phyloP scores from a whole-genome alignment of 2,888 invertebrate species.

The Rhaphigaster nebulosa region DNA sequence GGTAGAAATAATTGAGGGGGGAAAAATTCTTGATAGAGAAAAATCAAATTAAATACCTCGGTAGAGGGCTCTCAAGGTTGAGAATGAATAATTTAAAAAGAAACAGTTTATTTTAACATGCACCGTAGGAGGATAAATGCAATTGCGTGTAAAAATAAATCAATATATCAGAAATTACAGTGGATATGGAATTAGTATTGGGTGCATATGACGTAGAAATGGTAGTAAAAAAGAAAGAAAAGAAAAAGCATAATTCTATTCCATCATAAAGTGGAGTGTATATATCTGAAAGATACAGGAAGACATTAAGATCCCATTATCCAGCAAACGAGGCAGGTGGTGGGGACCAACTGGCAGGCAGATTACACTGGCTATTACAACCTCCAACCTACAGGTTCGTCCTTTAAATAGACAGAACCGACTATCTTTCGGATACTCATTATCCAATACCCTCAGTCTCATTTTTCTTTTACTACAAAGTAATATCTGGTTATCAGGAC shows the following conservation, averaged over 20 bases:
- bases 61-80: too few species aligned
- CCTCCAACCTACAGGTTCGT: not conserved
- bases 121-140: not conserved
- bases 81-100: too few species aligned
- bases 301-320: constrained; percentile 12
- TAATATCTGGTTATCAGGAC: too few species aligned
- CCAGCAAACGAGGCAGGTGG: not conserved
- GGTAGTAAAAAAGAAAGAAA: not conserved
- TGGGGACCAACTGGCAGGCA: not conserved
- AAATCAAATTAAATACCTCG: too few species aligned
- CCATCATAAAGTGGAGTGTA: not conserved
- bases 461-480: too few species aligned
- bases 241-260: not conserved
- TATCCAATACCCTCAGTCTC: too few species aligned
- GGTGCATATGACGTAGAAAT: not conserved
- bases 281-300: not conserved
- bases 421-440: too few species aligned
- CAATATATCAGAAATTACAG: too few species aligned
- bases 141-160: not conserved
- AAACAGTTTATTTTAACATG: not conserved
- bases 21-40: too few species aligned
- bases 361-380: not conserved
- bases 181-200: not conserved
- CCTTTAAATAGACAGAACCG: not conserved
- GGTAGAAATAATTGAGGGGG: too few species aligned